These are phyloP conservation scores for Coilia nasus DNA, from an alignment of 2,797 vertebrate genomes.

Conservation along the genomic window DNA sequence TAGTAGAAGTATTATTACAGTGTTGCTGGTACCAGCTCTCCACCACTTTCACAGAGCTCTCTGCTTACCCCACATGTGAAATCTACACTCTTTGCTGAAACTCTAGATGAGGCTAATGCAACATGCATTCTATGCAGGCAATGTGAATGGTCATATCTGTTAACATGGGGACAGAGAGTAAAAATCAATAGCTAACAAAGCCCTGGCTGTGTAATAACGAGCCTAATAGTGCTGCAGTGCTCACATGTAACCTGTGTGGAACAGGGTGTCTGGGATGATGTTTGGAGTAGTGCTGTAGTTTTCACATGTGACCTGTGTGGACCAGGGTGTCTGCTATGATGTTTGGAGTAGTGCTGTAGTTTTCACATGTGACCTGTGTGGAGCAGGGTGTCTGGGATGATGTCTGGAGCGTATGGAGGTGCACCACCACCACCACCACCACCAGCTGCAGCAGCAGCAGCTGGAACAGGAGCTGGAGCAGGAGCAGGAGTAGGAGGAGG, in stretches of 20 bases:
- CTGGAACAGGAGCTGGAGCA: slow-evolving; percentile 9
- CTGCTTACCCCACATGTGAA: too few relatives aligned
- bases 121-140: not conserved
- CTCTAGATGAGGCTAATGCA: too few relatives aligned
- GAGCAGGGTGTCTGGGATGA: slow-evolving; percentile 94
- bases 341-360: slow-evolving; percentile 69
- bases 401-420: slow-evolving; percentile 83
- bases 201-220: too few relatives aligned
- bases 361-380: not conserved
- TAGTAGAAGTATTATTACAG: too few relatives aligned
- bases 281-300: slow-evolving; percentile 67
- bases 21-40: too few relatives aligned
- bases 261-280: slow-evolving; percentile 96
- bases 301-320: not conserved
- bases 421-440: slow-evolving; percentile 36
- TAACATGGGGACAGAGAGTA: too few relatives aligned
- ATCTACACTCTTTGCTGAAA: too few relatives aligned
- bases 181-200: too few relatives aligned
- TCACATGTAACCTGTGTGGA: not conserved
- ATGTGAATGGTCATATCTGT: too few relatives aligned
- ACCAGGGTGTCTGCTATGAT: slow-evolving; percentile 96
- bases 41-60: too few relatives aligned
- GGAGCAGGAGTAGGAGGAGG: not conserved
- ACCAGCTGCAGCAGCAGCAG: not conserved
- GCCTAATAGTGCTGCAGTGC: not conserved